phyloP scores from a whole-genome alignment of 2,797 vertebrate species.

The Crax fasciolata region DNA sequence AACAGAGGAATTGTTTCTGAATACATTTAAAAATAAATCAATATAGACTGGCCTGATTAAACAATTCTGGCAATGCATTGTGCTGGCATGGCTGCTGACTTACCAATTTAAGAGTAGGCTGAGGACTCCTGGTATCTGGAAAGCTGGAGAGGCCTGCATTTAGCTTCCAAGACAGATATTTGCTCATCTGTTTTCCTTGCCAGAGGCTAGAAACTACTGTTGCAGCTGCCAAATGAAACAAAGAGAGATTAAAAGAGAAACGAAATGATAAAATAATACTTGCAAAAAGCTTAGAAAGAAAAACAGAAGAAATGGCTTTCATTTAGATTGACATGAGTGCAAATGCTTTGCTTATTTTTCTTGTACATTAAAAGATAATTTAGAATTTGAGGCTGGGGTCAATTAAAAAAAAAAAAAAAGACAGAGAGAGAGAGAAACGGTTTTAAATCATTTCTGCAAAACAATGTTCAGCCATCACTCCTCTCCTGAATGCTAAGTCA shows the following conservation, averaged over 20 bases:
- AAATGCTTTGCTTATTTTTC: constrained; percentile 45
- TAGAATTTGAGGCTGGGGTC: background rate
- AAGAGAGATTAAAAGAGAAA: constrained; percentile 74
- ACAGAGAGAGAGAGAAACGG: fast-evolving
- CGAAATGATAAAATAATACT: constrained; percentile 56
- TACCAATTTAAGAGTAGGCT: constrained; percentile 76
- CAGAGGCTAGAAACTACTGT: constrained; percentile 65
- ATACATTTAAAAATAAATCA: constrained; percentile 73
- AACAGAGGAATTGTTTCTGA: constrained; percentile 73
- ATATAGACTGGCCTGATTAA: constrained; percentile 54
- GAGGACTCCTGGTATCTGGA: constrained; percentile 66
- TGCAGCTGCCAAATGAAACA: constrained; percentile 76
- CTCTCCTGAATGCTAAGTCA: background rate
- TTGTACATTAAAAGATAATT: constrained; percentile 13
- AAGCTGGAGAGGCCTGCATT: constrained; percentile 59
- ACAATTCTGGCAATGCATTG: constrained; percentile 53
- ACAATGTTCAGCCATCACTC: background rate
- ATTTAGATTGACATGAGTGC: constrained; percentile 32
- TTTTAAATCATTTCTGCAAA: background rate
- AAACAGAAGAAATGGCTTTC: background rate
- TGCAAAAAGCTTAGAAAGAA: background rate
- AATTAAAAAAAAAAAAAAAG: background rate
- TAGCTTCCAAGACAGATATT: constrained; percentile 77
- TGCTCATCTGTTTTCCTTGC: constrained; percentile 77
- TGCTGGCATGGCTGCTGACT: constrained; percentile 73